Percentiles rank a stretch among this genome's conserved stretches.
Conservation (phyloP, 2,888 invertebrate species). For the Thera obeliscata region DNA sequence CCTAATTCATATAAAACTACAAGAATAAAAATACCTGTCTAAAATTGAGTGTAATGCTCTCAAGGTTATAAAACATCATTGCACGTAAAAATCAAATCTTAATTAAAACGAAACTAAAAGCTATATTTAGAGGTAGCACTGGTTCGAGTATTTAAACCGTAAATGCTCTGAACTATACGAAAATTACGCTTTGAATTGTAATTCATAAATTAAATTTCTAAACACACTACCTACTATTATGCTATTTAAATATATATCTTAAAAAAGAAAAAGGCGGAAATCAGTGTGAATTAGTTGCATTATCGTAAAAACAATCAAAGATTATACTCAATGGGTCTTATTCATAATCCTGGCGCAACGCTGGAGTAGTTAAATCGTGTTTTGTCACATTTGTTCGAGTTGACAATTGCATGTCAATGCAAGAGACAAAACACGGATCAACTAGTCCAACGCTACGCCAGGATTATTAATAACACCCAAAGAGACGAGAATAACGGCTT, state of each 20-base stretch:
- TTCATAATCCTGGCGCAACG: too few species aligned
- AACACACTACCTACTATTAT: slow-evolving; percentile 20
- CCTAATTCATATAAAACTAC: neutral
- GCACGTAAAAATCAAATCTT: slow-evolving; percentile 12
- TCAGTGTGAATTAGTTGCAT: slow-evolving; percentile 1
- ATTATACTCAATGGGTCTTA: neutral
- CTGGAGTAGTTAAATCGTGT: too few species aligned
- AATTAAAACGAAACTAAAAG: slow-evolving; percentile 10
- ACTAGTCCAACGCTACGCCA: too few species aligned
- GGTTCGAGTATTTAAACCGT: slow-evolving; percentile 27
- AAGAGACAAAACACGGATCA: too few species aligned
- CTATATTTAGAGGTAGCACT: slow-evolving; percentile 26
- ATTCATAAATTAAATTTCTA: slow-evolving; percentile 6
- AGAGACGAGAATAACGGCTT: too few species aligned
- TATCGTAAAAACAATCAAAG: neutral
- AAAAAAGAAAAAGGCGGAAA: slow-evolving; percentile 25
- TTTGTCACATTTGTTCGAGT: too few species aligned
- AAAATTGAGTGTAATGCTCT: slow-evolving; percentile 9
- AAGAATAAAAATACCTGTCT: neutral
- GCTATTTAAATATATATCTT: slow-evolving; percentile 13
- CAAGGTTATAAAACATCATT: slow-evolving; percentile 12
- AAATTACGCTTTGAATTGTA: slow-evolving; percentile 8
- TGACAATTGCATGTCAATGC: too few species aligned
- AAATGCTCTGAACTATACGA: neutral
- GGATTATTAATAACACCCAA: too few species aligned